phyloP scores from a whole-genome alignment of 2,113 vertebrate genomes.

The Aegotheles bennettii region DNA sequence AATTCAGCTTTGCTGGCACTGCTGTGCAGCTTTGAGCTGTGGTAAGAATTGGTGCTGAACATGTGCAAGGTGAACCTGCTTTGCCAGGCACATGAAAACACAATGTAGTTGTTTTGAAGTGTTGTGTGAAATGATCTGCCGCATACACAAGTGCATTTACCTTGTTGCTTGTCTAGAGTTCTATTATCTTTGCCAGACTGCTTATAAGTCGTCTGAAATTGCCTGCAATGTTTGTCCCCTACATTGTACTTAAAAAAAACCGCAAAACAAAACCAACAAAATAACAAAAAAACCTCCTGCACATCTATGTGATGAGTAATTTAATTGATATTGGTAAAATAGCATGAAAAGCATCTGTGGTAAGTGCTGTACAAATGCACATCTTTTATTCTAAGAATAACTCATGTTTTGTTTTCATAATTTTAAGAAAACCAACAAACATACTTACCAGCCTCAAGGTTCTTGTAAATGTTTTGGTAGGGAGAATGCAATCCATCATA shows the following conservation, averaged over 20 bases:
- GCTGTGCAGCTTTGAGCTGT: neutral
- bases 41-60: no score
- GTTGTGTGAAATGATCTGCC: neutral
- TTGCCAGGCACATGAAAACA: neutral
- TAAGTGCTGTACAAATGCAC: neutral
- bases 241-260: neutral
- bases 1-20: neutral
- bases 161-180: neutral
- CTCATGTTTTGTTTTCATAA: neutral
- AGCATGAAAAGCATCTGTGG: neutral
- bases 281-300: no score
- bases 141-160: neutral
- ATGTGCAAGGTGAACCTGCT: neutral
- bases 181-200: neutral
- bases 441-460: neutral
- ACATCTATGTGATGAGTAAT: neutral
- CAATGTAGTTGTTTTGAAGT: neutral
- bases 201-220: neutral
- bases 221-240: neutral
- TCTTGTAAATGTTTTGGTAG: neutral
- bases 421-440: neutral
- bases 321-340: neutral
- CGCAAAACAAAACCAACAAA: neutral
- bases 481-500: neutral
- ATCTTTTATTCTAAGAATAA: neutral